A percentile compares a stretch with the other conserved stretches of the same genome.
phyloP scores from a whole-genome alignment of 2,797 vertebrate species.

The Phalloptychus januarius region DNA sequence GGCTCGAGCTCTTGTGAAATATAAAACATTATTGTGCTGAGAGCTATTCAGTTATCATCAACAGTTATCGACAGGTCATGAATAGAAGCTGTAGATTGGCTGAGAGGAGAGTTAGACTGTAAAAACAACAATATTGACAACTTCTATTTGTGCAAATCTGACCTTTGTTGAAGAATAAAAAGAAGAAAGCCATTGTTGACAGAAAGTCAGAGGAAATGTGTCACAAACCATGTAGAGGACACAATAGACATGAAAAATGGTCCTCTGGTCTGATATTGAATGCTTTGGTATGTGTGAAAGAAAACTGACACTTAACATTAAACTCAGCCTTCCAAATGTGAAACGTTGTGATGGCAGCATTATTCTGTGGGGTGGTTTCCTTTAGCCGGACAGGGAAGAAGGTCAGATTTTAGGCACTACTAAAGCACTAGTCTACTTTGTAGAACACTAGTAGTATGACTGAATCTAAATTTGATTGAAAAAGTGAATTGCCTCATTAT shows the following conservation, averaged over 20 bases:
- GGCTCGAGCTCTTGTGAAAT: neutral
- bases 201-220: neutral
- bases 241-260: neutral
- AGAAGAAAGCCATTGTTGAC: neutral
- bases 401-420: neutral
- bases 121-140: neutral
- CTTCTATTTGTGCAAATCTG: neutral
- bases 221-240: too few species aligned
- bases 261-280: neutral
- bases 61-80: neutral
- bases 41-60: neutral
- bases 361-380: neutral
- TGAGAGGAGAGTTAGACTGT: neutral
- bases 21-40: neutral
- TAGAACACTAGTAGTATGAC: neutral
- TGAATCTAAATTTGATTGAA: neutral
- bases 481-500: neutral
- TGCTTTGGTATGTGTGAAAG: neutral
- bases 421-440: neutral
- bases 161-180: neutral
- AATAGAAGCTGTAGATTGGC: neutral
- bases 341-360: neutral
- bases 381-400: neutral
- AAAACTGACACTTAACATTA: neutral
- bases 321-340: neutral